Evolutionary conservation across 2,888 invertebrate species (phyloP), one percentile per base, ranked within the genome.

Genomic region (Diogma glabrata): DNA sequence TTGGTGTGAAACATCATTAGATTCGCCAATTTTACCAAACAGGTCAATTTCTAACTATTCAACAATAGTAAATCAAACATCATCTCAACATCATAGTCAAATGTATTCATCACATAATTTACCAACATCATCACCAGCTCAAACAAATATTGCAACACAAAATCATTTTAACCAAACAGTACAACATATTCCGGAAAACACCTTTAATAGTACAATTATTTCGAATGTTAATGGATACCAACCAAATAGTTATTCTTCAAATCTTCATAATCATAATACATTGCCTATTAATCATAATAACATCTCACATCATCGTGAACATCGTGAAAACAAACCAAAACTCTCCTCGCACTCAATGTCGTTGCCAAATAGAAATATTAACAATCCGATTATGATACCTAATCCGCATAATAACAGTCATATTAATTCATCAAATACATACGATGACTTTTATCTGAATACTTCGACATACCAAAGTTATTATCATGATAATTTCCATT

Each of bases 341-440:
- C 61, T 69, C 43, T 67, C 67, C 3, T 69, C 69, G 6, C 68
- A 69, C 40, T 69, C 70, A 3, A 65, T 69, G 66, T 66, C 59
- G 14, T 47, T 51, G 28, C 54, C 52, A 30, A 48, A 36, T 28
- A 48, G 51, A 14, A 46, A 46, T 46, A 30, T 22, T 33, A 14
- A 28, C 23, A n/a, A n/a, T n/a, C n/a, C n/a, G n/a, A n/a, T n/a
- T n/a, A n/a, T n/a, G n/a, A n/a, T n/a, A n/a, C 19, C 4, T 3
- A 17, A 10, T 19, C 26, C n/a, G n/a, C 23, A 7, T 12, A 40
- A 19, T 33, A 17, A 33, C 19, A 30, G 36, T 22, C 24, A 28
- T 10, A 12, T 40, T 8, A 19, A 28, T 20, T 19, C 33, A 22
- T 12, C 9, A 16, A 9, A 14, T 23, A 28, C 50, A 53, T 16